A percentile compares a stretch with the other conserved stretches of the same genome.
phyloP scores from a whole-genome alignment of 2,113 vertebrate species.

The Myrmophylax atrothorax region DNA sequence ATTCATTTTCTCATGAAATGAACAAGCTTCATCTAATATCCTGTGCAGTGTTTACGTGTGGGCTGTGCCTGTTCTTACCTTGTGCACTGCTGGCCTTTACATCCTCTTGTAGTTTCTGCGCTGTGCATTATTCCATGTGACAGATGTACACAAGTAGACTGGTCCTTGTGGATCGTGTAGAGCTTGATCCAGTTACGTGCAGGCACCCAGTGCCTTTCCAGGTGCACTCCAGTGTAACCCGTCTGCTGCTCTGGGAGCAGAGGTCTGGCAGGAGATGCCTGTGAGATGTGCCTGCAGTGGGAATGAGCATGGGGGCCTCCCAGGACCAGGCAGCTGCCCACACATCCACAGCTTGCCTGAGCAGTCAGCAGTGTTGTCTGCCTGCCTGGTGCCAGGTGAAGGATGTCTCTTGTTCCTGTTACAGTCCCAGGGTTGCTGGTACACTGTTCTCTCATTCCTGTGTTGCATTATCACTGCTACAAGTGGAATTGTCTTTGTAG shows the following conservation, averaged over 20 bases:
- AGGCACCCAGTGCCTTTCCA: not conserved
- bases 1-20: not conserved
- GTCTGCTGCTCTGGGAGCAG: not conserved
- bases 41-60: not conserved
- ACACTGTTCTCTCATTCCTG: not conserved
- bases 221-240: not conserved
- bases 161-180: not conserved
- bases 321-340: not conserved
- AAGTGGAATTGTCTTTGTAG: not conserved
- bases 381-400: not conserved
- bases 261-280: not conserved
- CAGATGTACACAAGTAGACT: not conserved
- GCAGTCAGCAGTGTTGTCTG: not conserved
- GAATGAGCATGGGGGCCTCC: accelerated
- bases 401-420: not conserved
- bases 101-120: not conserved
- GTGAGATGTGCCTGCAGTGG: not conserved
- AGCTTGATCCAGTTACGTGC: not conserved
- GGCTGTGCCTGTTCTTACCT: not conserved
- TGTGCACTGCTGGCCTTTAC: not conserved
- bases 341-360: no score
- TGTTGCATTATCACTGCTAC: not conserved
- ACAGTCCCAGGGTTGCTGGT: accelerated
- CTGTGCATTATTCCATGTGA: not conserved
- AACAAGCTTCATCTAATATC: not conserved